Conservation (phyloP, 2,797 vertebrate species). For the Diceros bicornis region DNA sequence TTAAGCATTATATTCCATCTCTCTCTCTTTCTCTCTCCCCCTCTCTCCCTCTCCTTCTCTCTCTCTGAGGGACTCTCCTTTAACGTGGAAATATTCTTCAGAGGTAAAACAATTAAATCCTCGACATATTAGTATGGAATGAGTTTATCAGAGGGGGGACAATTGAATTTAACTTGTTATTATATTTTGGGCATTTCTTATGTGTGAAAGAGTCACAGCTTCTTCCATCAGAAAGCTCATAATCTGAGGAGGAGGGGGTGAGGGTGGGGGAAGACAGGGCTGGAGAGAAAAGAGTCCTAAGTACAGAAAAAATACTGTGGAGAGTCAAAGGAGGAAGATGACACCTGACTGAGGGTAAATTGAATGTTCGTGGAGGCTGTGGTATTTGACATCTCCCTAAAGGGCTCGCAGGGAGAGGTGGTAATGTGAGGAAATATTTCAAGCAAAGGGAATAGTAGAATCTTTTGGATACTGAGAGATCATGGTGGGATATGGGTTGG, state of each 20-base stretch:
- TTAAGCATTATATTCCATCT: neutral
- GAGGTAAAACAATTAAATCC: neutral
- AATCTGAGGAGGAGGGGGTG: accelerated
- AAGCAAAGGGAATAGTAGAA: neutral
- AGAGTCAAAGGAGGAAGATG: neutral
- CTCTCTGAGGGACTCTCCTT: neutral
- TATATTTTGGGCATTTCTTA: neutral
- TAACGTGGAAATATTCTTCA: neutral
- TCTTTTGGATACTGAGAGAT: neutral
- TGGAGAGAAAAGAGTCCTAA: neutral
- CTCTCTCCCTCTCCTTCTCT: neutral
- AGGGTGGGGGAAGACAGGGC: too few species aligned
- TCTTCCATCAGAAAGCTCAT: neutral
- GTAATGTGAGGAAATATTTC: neutral
- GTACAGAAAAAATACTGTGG: accelerated
- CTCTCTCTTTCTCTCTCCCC: neutral
- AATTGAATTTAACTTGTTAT: neutral
- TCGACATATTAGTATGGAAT: neutral
- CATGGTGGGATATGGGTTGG: neutral
- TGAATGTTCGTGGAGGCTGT: neutral
- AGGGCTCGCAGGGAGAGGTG: neutral
- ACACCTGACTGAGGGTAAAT: accelerated
- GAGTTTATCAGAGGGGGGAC: neutral
- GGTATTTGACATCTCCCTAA: neutral
- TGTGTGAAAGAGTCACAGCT: neutral